Conservation (phyloP, 2,888 invertebrate genomes). For the Dynastes maya region DNA sequence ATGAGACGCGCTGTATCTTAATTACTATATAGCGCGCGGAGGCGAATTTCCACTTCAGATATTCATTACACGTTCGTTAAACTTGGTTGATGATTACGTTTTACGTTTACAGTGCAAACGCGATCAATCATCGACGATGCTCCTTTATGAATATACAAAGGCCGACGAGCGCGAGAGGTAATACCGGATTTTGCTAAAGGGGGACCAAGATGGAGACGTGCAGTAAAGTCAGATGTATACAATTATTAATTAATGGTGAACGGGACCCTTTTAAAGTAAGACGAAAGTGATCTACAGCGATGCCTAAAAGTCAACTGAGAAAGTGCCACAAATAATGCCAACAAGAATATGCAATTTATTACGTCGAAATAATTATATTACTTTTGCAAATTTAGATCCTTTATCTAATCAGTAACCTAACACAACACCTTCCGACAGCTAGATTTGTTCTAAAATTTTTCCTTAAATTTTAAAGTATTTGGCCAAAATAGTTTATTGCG, state of each 20-base stretch:
- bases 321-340: not conserved
- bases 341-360: no score
- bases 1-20: slow-evolving; percentile 53
- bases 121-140: slow-evolving; percentile 59
- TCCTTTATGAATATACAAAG: slow-evolving; percentile 60
- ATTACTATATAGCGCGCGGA: slow-evolving; percentile 52
- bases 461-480: no score
- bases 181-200: slow-evolving; percentile 16
- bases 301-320: not conserved
- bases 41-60: slow-evolving; percentile 59
- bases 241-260: slow-evolving; percentile 59
- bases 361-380: no score
- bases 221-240: slow-evolving; percentile 59
- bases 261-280: slow-evolving; percentile 40
- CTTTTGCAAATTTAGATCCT: no score
- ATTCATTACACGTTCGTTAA: slow-evolving; percentile 62
- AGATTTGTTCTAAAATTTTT: no score
- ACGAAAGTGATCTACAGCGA: slow-evolving; percentile 14
- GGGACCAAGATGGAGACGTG: slow-evolving; percentile 37
- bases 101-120: slow-evolving; percentile 59
- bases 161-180: slow-evolving; percentile 5
- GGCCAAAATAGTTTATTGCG: no score
- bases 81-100: slow-evolving; percentile 60
- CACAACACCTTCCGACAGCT: no score
- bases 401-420: no score